These are phyloP conservation scores for Centropristis striata DNA, from an alignment of 2,113 vertebrate genomes.

Conservation along the genomic window DNA sequence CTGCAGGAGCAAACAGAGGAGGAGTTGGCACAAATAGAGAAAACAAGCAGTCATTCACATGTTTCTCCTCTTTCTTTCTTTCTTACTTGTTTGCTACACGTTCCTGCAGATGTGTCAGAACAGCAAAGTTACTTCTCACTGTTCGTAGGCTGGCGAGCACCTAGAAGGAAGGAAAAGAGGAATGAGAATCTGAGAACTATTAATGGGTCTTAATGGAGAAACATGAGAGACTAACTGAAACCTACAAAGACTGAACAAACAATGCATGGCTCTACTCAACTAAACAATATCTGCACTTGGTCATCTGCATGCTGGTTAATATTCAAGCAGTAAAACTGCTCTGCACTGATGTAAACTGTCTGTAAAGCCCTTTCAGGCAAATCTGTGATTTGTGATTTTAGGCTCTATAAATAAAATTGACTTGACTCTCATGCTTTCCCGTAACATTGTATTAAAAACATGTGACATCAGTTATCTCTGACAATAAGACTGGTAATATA, in stretches of 20 bases:
- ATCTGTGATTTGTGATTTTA: too few relatives aligned
- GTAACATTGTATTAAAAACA: not conserved
- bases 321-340: too few relatives aligned
- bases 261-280: too few relatives aligned
- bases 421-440: not conserved
- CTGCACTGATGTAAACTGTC: too few relatives aligned
- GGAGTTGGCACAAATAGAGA: slow-evolving; percentile 10
- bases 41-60: slow-evolving; percentile 1
- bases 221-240: not conserved
- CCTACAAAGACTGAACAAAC: too few relatives aligned
- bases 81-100: slow-evolving; percentile 73
- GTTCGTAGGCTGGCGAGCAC: slow-evolving; percentile 94
- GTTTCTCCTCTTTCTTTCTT: not conserved
- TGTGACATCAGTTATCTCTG: too few relatives aligned
- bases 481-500: too few relatives aligned
- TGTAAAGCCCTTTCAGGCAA: too few relatives aligned
- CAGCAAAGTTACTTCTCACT: slow-evolving; percentile 89
- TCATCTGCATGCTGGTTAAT: too few relatives aligned
- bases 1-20: slow-evolving; percentile 69
- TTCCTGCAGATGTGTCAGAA: slow-evolving; percentile 88
- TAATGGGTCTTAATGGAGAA: not conserved
- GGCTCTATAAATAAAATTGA: too few relatives aligned
- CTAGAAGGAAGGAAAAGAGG: slow-evolving; percentile 67
- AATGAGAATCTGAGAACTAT: not conserved
- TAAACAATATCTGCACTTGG: too few relatives aligned